Base-by-base conservation (phyloP, 2,888 invertebrate genomes). In the Vesta saturnalis region DNA sequence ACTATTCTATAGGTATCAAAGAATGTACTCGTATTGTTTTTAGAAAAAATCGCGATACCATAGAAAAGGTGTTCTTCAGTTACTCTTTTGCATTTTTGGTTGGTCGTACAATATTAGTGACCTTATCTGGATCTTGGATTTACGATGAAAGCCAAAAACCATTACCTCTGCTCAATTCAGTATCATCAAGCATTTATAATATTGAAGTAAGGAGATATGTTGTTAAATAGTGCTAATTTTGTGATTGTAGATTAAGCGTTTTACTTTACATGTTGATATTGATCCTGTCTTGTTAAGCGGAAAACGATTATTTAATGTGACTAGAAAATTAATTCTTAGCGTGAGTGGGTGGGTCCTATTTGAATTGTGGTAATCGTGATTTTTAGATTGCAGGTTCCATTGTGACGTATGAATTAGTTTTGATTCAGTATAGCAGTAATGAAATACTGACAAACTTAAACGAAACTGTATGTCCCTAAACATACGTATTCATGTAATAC, bases 81-180 rank as follows among this genome's bases (percentile, higher is more conserved):
- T 90, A 87, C 77, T 91, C 92, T 0, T 86, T 91, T 66, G 86
- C 88, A 5, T 91, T 88, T 76, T 82, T 91, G 15, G 84, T 91
- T 63, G 81, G 85, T 1, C 84, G 91, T 49, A 89, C 90, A 0
- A 82, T 88, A 0, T 86, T 88, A 0, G 80, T 82, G 0, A 78
- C 79, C 4, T 74, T 80, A 18, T 80, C 76, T 67, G 81, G 78
- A 23, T 78, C 81, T 12, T 75, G 73, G 64, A 77, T 82, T 19
- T 77, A 81, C 58, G 80, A 82, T 55, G 80, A 80, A 58, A 85
- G 85, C 71, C 81, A 80, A 74, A 77, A 77, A 21, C 78, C 82
- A 1, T 71, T 82, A 21, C 72, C 78, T 0, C 85, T 89, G 0
- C 76, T 91, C 14, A 90, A 90, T 76, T 87, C 89, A 39, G 89